Evolutionary conservation across 2,888 invertebrate genomes (phyloP), one percentile per base, ranked within the genome.

Genomic region (Sphecodes monilicornis): DNA sequence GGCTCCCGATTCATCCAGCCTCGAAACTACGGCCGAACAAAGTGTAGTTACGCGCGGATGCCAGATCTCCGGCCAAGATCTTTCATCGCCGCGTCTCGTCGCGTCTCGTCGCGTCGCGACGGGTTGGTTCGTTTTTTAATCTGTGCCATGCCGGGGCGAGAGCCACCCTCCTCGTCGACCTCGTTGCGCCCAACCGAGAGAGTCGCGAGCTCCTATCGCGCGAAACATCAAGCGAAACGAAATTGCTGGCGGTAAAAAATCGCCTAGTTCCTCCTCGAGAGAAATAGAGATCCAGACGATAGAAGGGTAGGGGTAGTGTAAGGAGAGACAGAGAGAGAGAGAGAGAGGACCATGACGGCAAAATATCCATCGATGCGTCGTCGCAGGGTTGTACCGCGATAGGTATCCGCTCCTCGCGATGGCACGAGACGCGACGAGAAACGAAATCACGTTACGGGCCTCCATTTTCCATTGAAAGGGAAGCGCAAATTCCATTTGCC

Each of bases 401-500:
- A 13, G 57, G 57, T 29, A 57, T 57, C 57, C 85, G 36, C 46
- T 72, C 50, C 57, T 13, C 54, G 68, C 74, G 13, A 13, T 77
- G 75, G 66, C 75, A 69, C 76, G 75, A 72, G 22, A 39, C 41
- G 81, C 76, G 86, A 76, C 75, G 76, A 76, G 86, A 81, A 81
- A 39, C 75, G 60, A 81, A 86, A 86, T 64, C 81, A 85, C 80
- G 86, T 86, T 86, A 86, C 80, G 86, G 54, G 81, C 86, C 81
- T 86, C 86, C 81, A 73, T 78, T 46, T 85, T 57, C 76, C 60
- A 66, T 86, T 76, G 86, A 77, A 86, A 81, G 73, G 86, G 78
- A 86, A 78, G 78, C 76, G 76, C 76, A 77, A 85, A 85, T 85
- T 85, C 85, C 85, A 85, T 85, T 85, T 85, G 74, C 80, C 73